phyloP scores from a whole-genome alignment of 2,797 vertebrate species.

The Octomys mimax region DNA sequence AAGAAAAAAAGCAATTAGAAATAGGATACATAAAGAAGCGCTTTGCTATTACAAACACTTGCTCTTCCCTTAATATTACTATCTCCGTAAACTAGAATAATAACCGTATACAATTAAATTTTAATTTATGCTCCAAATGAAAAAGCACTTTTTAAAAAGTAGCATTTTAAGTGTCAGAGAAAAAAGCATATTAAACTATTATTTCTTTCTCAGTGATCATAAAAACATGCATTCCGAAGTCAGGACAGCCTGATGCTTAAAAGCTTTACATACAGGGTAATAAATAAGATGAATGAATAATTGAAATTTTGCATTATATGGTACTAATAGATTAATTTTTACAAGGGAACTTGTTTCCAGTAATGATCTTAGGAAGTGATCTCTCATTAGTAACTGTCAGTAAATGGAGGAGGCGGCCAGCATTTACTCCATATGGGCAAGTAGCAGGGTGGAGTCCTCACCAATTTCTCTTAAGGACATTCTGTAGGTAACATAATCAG shows the following conservation, averaged over 20 bases:
- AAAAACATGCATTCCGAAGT: slow-evolving; percentile 79
- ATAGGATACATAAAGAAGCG: neutral
- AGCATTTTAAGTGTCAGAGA: slow-evolving; percentile 72
- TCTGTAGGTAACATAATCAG: slow-evolving; percentile 26
- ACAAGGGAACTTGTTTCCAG: slow-evolving; percentile 84
- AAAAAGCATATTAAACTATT: slow-evolving; percentile 79
- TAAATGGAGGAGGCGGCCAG: slow-evolving; percentile 28
- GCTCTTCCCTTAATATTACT: neutral
- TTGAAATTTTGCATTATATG: slow-evolving; percentile 85
- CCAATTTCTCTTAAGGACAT: neutral
- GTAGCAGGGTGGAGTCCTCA: neutral
- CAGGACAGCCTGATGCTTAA: slow-evolving; percentile 81
- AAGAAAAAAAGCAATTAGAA: slow-evolving; percentile 25
- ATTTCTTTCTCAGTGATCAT: slow-evolving; percentile 82
- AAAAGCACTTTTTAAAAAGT: slow-evolving; percentile 71
- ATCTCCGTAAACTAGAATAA: slow-evolving; percentile 48
- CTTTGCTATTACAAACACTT: neutral
- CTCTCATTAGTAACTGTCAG: slow-evolving; percentile 81
- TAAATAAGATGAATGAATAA: slow-evolving; percentile 88
- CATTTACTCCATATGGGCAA: slow-evolving; percentile 5
- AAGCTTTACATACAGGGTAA: slow-evolving; percentile 78
- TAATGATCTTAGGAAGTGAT: slow-evolving; percentile 86
- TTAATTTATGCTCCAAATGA: slow-evolving; percentile 73
- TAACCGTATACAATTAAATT: neutral
- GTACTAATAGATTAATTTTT: slow-evolving; percentile 85